These are phyloP conservation scores for Heliconius erato DNA, from an alignment of 2,888 invertebrate genomes.

Conservation along the genomic window DNA sequence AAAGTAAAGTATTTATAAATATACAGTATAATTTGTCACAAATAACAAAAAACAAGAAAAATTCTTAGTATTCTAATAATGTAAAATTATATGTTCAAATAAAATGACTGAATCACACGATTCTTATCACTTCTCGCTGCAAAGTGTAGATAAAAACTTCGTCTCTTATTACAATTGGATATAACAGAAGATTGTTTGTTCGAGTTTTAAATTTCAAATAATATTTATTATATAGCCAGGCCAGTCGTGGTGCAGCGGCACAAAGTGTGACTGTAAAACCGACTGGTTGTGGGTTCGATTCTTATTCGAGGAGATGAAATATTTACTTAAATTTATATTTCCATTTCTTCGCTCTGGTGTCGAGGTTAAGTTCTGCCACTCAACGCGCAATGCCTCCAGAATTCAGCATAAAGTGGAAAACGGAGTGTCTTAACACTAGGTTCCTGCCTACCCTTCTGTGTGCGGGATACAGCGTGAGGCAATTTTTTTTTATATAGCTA, in stretches of 20 bases:
- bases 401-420: no score
- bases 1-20: no score
- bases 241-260: neutral
- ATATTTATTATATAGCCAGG: neutral
- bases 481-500: neutral
- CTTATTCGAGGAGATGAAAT: no score
- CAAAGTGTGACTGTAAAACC: no score
- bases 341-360: no score
- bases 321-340: no score
- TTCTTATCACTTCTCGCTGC: slow-evolving; percentile 24
- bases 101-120: slow-evolving; percentile 21
- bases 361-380: no score
- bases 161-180: slow-evolving; percentile 20
- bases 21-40: neutral
- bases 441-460: no score
- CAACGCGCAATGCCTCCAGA: no score
- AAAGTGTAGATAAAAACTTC: slow-evolving; percentile 25
- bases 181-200: slow-evolving; percentile 16
- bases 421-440: no score
- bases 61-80: slow-evolving; percentile 24
- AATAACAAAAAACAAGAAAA: neutral
- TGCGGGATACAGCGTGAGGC: no score
- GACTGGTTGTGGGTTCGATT: no score
- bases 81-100: neutral
- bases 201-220: slow-evolving; percentile 17